Base-by-base conservation (phyloP, 2,888 invertebrate genomes). In the Platycheirus rosarum region DNA sequence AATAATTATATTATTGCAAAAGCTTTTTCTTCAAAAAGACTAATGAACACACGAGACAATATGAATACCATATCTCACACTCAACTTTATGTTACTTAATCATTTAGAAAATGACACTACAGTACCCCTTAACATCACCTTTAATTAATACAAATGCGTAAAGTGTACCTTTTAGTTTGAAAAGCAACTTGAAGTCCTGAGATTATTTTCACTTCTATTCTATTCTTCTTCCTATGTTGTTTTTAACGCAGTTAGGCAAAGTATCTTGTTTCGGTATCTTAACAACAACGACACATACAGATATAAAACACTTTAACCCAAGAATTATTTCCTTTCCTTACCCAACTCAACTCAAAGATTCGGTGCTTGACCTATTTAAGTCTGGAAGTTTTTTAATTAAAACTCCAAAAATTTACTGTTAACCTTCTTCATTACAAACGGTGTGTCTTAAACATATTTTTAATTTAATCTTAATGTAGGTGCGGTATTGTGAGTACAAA, bases 361-460 rank as follows among this genome's bases (percentile, higher is more conserved):
- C 18, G 9, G 62, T 69, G 62, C 76, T 69, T 76, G 69, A 48
- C 69, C 53, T 37, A 55, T 69, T 69, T 69, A 23, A 8, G 6
- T 8, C 40, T 62, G 9, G 13, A 76, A 69, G 53, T 55, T 76
- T 57, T 76, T 69, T 69, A 63, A 76, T 69, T 69, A 60, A 69
- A 69, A 62, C 42, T 20, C 55, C 6, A 73, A 75, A 51, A 60
- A 60, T 46, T 9, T 46, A 11, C 37, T 68, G 40, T 68, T 26
- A 46, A 51, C 26, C 44, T 11, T 14, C 18, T 23, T 26, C 13
- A 53, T 9, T 16, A 1, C 35, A 18, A 29, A 16, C 14, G 51
- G 51, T 42, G 55, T 74, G 13, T 8, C 23, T 57, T 9, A 35
- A 66, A 57, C 29, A 55, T 44, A 32, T n/a, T n/a, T 65, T 66